Evolutionary conservation across 2,113 vertebrate species (phyloP).

Genomic region (Corythoichthys intestinalis): DNA sequence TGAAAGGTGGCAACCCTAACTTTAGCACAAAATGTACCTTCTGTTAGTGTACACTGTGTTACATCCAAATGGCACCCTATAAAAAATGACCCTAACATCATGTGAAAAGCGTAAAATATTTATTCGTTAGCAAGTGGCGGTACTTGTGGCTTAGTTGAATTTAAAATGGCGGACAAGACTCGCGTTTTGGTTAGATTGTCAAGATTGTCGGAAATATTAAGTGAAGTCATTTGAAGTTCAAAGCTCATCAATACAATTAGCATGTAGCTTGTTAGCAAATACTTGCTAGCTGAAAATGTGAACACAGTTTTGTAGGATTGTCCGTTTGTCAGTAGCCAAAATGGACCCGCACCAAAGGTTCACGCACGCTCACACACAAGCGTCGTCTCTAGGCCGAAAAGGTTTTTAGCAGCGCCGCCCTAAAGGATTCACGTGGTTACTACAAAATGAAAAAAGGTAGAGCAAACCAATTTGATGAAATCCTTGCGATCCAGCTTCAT

Average conservation of each 20-base stretch:
- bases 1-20: too few relatives aligned
- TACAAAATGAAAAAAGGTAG: constrained; percentile 39
- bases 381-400: not conserved
- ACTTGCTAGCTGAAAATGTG: not conserved
- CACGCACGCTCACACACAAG: constrained; percentile 27
- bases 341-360: not conserved
- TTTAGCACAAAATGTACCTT: too few relatives aligned
- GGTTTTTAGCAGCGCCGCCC: constrained; percentile 30
- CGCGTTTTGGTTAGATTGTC: not conserved
- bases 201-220: not conserved
- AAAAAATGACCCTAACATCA: not conserved
- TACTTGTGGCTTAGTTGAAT: constrained; percentile 4
- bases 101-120: not conserved
- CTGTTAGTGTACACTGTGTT: too few relatives aligned
- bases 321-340: not conserved
- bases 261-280: not conserved
- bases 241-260: not conserved
- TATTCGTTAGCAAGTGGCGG: not conserved
- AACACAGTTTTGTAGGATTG: not conserved
- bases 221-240: not conserved
- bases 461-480: not conserved
- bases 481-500: too few relatives aligned
- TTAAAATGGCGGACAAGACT: not conserved
- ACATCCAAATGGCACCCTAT: too few relatives aligned
- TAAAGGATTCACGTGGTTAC: constrained; percentile 31